A percentile compares a stretch with the other conserved stretches of the same genome.
Evolutionary conservation across 1,140 invertebrate genomes (phyloP).

Genomic region (Cardiocondyla obscurior): DNA sequence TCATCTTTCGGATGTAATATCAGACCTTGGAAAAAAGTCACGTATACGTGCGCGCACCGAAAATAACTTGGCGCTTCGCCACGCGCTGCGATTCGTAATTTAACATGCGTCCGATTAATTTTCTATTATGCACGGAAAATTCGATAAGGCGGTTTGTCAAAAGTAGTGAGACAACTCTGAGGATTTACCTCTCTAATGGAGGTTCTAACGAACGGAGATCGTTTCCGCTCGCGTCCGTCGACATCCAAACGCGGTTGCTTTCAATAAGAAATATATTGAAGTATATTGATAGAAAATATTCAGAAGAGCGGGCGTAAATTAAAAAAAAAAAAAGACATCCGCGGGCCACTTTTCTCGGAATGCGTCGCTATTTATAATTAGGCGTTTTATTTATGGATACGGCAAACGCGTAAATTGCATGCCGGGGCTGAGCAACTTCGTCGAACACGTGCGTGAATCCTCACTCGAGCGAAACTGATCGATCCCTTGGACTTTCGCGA

Average conservation of each 20-base stretch:
- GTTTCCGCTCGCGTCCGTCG: background rate
- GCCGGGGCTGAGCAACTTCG: slow-evolving; percentile 11
- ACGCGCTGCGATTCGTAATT: slow-evolving; percentile 36
- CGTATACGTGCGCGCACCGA: slow-evolving; percentile 56
- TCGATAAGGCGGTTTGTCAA: background rate
- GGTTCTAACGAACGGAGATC: background rate
- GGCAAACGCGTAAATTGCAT: slow-evolving; percentile 2
- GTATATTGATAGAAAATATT: slow-evolving; percentile 1
- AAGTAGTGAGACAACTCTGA: background rate
- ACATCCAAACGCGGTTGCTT: background rate
- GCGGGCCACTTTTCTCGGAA: background rate
- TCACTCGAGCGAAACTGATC: slow-evolving; percentile 30
- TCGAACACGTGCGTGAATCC: slow-evolving; percentile 33
- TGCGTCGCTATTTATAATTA: slow-evolving; percentile 54
- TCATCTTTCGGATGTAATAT: slow-evolving; percentile 58
- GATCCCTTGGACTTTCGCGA: background rate
- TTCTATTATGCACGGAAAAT: slow-evolving; percentile 47
- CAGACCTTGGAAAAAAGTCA: slow-evolving; percentile 67
- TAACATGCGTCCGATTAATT: slow-evolving; percentile 55
- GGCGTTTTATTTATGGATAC: slow-evolving; percentile 40
- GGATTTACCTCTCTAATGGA: background rate
- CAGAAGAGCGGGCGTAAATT: background rate
- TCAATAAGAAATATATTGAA: background rate
- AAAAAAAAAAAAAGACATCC: slow-evolving; percentile 32
- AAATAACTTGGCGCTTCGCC: slow-evolving; percentile 72